phyloP scores from a whole-genome alignment of 2,797 vertebrate species.

The Hypotaenidia philippensis region DNA sequence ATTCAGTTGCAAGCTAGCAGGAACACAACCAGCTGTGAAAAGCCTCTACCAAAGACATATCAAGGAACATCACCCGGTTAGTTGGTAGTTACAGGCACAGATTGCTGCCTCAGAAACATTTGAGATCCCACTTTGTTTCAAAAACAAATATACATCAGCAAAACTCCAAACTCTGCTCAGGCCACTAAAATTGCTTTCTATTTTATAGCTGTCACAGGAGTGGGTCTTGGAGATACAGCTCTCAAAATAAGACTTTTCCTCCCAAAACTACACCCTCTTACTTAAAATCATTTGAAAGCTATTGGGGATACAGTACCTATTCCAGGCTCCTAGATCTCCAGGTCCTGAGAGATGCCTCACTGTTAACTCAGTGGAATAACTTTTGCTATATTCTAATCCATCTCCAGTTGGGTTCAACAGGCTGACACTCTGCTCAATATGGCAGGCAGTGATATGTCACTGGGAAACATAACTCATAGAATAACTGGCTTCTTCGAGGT shows the following conservation, averaged over 20 bases:
- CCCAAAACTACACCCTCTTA: neutral
- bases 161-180: neutral
- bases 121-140: neutral
- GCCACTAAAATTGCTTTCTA: neutral
- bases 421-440: neutral
- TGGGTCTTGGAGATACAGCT: neutral
- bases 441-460: neutral
- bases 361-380: neutral
- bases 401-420: neutral
- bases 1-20: neutral
- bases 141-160: neutral
- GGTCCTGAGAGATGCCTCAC: neutral
- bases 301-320: neutral
- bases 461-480: neutral
- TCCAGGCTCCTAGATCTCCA: neutral
- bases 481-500: neutral
- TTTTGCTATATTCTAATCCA: neutral
- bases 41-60: neutral
- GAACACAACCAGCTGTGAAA: neutral
- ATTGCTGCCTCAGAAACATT: neutral
- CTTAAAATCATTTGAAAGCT: neutral
- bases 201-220: neutral
- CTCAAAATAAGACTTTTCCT: neutral
- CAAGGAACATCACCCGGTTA: neutral
- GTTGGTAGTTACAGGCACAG: fast-evolving